Base-by-base conservation (phyloP, 2,888 invertebrate species). In the Lasioglossum oenotherae region DNA sequence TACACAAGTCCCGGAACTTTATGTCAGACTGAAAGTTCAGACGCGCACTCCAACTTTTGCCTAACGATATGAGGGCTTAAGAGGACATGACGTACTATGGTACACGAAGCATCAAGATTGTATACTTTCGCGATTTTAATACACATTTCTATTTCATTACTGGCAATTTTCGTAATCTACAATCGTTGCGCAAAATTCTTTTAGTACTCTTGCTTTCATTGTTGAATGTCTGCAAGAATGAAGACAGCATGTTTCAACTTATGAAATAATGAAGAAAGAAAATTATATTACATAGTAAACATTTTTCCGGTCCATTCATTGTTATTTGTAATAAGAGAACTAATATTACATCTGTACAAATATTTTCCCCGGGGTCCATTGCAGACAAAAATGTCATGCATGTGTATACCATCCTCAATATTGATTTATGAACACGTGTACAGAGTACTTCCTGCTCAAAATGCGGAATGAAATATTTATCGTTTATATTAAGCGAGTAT, bases 1-100 rank as follows among this genome's bases (percentile, higher is more conserved):
- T 23, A 23, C 69, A 38, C 23, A 23, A 38, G 38, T 3, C 23
- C 38, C 0, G 38, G 69, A 69, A 69, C 69, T 69, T 69, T 69
- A 69, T 19, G 35, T 35, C 69, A 23, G 38, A 12, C 69, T 23
- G 38, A 69, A 69, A 69, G 69, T 69, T 69, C 31, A 23, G 69
- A 23, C 23, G 69, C 38, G 69, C 69, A 69, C 69, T 38, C 38
- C 38, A 38, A 38, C 69, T 69, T 69, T 69, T 10, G 38, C 23
- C 69, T 69, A 69, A 69, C 38, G 69, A 69, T 69, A 69, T 69
- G 38, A 69, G 69, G 23, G 69, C 23, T 69, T 69, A 38, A 23
- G 69, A 23, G 35, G 38, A 35, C 69, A 38, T 38, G 35, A 23
- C 69, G 38, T 31, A 64, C 19, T 16, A 3, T 19, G 64, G 31